These are phyloP conservation scores for Darevskia mixta DNA, from an alignment of 2,797 vertebrate species.

Conservation along the genomic window DNA sequence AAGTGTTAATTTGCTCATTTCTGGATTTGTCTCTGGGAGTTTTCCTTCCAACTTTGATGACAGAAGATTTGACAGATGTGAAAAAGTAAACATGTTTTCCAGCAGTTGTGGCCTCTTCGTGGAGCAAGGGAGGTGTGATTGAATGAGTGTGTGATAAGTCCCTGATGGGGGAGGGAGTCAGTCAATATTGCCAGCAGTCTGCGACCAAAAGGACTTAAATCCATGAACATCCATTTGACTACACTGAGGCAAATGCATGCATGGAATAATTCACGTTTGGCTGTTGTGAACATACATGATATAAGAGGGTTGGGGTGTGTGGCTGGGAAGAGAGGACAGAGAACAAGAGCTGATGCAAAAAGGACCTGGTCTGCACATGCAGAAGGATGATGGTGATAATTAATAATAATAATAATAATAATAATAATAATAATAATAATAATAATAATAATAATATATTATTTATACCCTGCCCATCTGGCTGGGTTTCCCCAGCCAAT, in stretches of 20 bases:
- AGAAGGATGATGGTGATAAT: too few species aligned
- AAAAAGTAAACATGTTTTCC: conserved; percentile 75
- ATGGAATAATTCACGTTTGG: conserved; percentile 28
- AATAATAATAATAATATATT: too few species aligned
- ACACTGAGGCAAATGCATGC: conserved; percentile 47
- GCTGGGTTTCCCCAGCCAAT: too few species aligned
- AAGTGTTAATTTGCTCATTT: conserved; percentile 73
- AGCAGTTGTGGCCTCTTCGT: conserved; percentile 63
- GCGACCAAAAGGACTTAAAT: not conserved
- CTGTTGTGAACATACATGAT: conserved; percentile 42
- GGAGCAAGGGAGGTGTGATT: conserved; percentile 74
- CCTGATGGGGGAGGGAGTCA: conserved; percentile 64
- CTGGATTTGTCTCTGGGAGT: conserved; percentile 73
- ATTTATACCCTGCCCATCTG: too few species aligned
- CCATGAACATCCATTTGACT: not conserved
- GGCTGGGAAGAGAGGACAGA: conserved; percentile 43
- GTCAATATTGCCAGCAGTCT: conserved; percentile 53
- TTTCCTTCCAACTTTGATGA: conserved; percentile 59
- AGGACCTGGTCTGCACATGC: too few species aligned
- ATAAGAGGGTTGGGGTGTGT: conserved; percentile 15
- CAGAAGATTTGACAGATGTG: conserved; percentile 81
- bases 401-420: too few species aligned
- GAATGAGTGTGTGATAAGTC: conserved; percentile 55
- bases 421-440: too few species aligned
- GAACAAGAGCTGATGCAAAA: not conserved